Base-by-base conservation (phyloP, 2,888 invertebrate genomes). In the Sceliomorpha sp. region DNA sequence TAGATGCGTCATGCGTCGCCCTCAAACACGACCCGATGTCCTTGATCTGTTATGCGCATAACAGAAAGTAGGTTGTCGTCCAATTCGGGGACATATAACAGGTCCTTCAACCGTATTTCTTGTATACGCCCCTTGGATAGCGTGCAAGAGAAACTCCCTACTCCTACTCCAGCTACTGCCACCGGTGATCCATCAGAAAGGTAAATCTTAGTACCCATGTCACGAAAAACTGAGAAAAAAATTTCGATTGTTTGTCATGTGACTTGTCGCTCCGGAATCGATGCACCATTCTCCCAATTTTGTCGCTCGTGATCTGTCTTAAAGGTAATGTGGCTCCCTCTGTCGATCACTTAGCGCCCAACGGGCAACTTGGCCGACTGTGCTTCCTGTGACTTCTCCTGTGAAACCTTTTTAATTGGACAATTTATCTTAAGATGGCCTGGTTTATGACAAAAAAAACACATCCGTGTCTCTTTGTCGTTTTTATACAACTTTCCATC, bases 61-160 rank as follows among this genome's bases (percentile, higher is more conserved):
- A 74, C 72, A 0, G 74, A 78, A 7, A 78, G 24, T 27, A 77
- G 53, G 26, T 56, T 72, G 10, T 68, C 72, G 10, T 60, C 55
- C 1, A 75, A 32, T 7, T 63, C 13, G 0, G 72, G 75, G 4
- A 77, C 68, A 24, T 51, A 77, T 4, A 77, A 45, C 0, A 74
- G 73, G 14, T 77, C 59, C 5, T 53, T 12, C 17, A 77, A 32
- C 14, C 20, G 31, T 17, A 76, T 56, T 32, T 45, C 24, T 6
- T 51, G 37, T 9, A 26, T 24, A 26, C 37, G 9, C 1, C 37
- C 31, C 1, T 26, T 47, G 13, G 27, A 15, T 5, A 15, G 4
- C 4, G 8, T 13, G 2, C 44, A 37, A 17, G 26, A 0, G 1
- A 56, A 1, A 3, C 29, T 7, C 17, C 64, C 56, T n/a, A 44